Evolutionary conservation across 2,888 invertebrate species (phyloP), one percentile per base, ranked within the genome.

Genomic region (Lasius platythorax): DNA sequence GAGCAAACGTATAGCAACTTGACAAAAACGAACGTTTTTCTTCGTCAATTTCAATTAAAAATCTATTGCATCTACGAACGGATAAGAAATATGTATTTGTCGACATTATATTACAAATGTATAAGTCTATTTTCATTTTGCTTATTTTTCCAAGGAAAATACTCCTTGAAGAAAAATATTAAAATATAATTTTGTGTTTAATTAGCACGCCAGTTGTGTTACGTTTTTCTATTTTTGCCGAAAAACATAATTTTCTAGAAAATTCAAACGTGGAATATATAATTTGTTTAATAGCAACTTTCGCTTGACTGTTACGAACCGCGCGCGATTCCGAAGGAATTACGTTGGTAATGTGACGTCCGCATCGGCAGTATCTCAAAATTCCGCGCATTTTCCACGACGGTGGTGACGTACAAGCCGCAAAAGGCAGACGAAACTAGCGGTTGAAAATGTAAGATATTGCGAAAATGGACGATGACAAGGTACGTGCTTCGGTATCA

Each of bases 401-500:
- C 30, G 8, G 33, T 12, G 53, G 30, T 11, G 23, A 6, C 58
- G 72, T 81, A 73, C 73, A 81, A 73, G 79, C 79, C 73, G 79
- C 79, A 81, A 81, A 73, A 81, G 73, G 79, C 61, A 63, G 61
- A 70, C 73, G 61, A 63, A 73, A 81, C 73, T 72, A 33, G 72
- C 33, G 37, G 79, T 68, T 70, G 79, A 63, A 81, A 73, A 81
- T 81, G 79, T 81, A 81, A 81, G 66, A 63, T 67, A 86, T 84
- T 88, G 70, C 84, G 90, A 90, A 89, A 92, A 90, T 90, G 90
- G 89, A 89, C 91, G 91, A 91, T 93, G 92, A 93, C 91, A 91
- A 92, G 92, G 87, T 90, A 92, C 92, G 91, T 91, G 91, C 91
- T 90, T 92, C 87, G 92, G 92, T 91, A 92, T 92, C 91, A 92